Percentiles rank a stretch among this genome's conserved stretches.
Evolutionary conservation across 2,888 invertebrate genomes (phyloP).

Genomic region (Nesidiocoris tenuis): DNA sequence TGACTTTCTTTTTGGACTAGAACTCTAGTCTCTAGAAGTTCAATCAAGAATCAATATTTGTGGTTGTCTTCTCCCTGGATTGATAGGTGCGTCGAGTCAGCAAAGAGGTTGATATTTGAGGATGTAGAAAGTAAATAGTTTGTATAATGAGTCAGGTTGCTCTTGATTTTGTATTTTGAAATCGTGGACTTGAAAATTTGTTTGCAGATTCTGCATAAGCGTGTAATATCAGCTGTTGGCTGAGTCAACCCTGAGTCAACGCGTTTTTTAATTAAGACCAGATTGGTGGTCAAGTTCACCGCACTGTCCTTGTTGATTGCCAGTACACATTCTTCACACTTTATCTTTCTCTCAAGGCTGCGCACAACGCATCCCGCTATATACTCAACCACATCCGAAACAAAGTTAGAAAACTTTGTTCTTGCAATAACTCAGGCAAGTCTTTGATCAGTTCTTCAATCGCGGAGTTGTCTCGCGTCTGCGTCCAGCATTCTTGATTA

Average conservation of each 20-base stretch:
- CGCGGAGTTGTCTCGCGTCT: background rate
- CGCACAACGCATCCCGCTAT: slow-evolving; percentile 17
- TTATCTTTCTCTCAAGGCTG: slow-evolving; percentile 6
- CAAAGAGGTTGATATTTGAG: background rate
- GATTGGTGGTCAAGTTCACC: background rate
- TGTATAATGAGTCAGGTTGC: slow-evolving; percentile 7
- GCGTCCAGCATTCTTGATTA: slow-evolving; percentile 19
- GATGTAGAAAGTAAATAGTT: background rate
- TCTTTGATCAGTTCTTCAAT: slow-evolving; percentile 4
- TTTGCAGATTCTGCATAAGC: background rate
- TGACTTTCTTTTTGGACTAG: too few relatives aligned
- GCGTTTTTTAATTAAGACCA: background rate
- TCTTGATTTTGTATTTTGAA: slow-evolving; percentile 3
- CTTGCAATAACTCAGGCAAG: slow-evolving; percentile 6
- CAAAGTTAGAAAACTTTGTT: slow-evolving; percentile 1
- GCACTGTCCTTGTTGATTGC: background rate
- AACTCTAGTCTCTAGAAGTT: too few relatives aligned
- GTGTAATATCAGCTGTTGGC: background rate
- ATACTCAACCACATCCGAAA: slow-evolving; percentile 6
- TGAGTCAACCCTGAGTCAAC: background rate
- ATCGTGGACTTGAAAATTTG: background rate
- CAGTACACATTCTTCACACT: slow-evolving; percentile 4
- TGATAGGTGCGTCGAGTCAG: background rate
- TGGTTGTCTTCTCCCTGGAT: too few relatives aligned
- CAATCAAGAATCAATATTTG: too few relatives aligned